These are phyloP conservation scores for Caenorhabditis panamensis DNA, from an alignment of 2,888 invertebrate genomes.

Conservation along the genomic window DNA sequence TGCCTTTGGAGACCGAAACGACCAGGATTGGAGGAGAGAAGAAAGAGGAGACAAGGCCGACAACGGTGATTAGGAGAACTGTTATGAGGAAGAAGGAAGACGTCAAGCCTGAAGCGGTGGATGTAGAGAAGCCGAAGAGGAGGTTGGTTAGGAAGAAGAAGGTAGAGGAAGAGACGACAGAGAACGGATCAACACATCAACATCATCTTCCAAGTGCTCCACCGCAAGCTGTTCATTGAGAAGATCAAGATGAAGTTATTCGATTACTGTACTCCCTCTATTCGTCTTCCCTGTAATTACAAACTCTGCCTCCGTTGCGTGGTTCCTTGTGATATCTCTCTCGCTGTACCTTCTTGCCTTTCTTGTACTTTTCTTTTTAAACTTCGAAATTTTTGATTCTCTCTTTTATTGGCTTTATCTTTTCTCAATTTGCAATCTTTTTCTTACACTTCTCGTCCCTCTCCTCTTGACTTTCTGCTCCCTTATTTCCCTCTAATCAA, in stretches of 20 bases:
- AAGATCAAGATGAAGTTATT: not conserved
- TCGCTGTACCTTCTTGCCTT: not conserved
- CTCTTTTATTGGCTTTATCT: too few species aligned
- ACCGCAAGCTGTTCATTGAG: constrained; percentile 45
- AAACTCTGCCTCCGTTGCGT: too few species aligned
- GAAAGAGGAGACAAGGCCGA: constrained; percentile 49
- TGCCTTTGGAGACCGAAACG: constrained; percentile 20
- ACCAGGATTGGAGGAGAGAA: constrained; percentile 36
- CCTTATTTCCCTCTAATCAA: too few species aligned
- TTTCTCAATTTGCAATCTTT: too few species aligned
- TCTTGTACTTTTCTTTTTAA: not conserved
- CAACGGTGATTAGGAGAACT: constrained; percentile 55
- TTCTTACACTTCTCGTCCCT: too few species aligned
- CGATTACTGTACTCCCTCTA: too few species aligned
- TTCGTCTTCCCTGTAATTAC: constrained; percentile 20
- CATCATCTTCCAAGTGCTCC: constrained; percentile 28
- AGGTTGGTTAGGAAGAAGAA: constrained; percentile 50
- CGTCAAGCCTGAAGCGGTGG: not conserved
- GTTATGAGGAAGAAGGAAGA: constrained; percentile 49
- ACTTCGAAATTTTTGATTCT: too few species aligned
- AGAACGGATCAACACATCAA: constrained; percentile 19
- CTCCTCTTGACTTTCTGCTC: too few species aligned
- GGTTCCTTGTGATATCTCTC: constrained; percentile 26
- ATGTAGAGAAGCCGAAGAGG: constrained; percentile 34
- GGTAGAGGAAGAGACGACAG: constrained; percentile 21